phyloP scores from a whole-genome alignment of 2,888 invertebrate species.

The Euplagia quadripunctaria region DNA sequence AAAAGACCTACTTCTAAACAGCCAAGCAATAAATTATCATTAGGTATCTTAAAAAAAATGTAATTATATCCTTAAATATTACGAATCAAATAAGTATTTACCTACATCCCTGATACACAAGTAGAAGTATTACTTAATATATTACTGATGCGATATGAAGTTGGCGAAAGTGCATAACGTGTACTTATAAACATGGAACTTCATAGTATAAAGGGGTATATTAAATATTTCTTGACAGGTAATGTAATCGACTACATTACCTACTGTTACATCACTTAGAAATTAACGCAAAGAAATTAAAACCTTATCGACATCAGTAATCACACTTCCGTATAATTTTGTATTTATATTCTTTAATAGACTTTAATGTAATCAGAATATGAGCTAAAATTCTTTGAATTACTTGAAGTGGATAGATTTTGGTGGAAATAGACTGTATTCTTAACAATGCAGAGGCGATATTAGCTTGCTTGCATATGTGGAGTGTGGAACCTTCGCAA shows the following conservation, averaged over 20 bases:
- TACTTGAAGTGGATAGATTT: conserved; percentile 22
- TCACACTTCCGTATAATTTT: neutral
- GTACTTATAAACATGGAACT: no score
- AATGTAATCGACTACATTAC: neutral
- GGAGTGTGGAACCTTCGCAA: conserved; percentile 13
- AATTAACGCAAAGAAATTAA: neutral
- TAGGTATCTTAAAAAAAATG: no score
- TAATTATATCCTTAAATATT: no score
- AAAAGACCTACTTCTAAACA: no score
- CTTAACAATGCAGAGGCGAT: conserved; percentile 18
- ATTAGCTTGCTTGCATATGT: conserved; percentile 22
- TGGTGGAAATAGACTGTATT: conserved; percentile 19
- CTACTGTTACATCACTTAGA: neutral
- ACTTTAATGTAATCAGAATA: neutral
- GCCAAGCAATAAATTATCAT: no score
- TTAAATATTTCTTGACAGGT: neutral
- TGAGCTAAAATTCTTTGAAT: conserved; percentile 29
- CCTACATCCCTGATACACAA: no score
- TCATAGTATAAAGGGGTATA: no score
- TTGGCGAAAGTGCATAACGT: no score
- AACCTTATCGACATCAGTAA: neutral
- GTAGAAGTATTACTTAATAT: no score
- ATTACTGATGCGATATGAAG: no score
- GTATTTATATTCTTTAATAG: neutral
- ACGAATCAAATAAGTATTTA: no score